Conservation (phyloP, 2,113 vertebrate genomes). For the Eclectus roratus region DNA sequence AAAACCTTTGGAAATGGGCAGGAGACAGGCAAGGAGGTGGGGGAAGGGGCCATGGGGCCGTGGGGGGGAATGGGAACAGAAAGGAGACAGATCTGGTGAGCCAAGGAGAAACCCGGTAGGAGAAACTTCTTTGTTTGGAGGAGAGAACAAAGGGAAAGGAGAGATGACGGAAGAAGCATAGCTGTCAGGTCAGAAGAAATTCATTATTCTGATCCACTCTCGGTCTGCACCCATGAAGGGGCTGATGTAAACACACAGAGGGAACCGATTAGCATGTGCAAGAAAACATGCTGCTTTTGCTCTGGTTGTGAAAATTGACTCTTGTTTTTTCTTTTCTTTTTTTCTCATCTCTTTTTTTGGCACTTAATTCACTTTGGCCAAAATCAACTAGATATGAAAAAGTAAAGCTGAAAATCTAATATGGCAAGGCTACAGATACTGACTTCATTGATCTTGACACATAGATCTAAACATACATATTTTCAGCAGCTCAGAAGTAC, state of each 20-base stretch:
- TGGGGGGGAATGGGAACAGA: neutral
- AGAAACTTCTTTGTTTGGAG: slow-evolving; percentile 2
- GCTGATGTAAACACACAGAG: neutral
- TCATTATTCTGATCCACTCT: neutral
- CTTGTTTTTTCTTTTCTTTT: neutral
- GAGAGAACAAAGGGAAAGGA: slow-evolving; percentile 35
- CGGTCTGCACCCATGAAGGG: neutral
- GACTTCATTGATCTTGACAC: neutral
- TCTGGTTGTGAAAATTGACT: neutral
- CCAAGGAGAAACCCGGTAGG: neutral
- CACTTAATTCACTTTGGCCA: neutral
- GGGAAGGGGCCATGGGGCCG: neutral
- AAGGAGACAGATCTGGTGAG: neutral
- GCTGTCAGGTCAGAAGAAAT: neutral
- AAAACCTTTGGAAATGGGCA: neutral
- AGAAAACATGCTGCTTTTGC: neutral
- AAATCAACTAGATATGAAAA: neutral
- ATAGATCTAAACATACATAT: neutral
- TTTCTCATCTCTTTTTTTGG: neutral
- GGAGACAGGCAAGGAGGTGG: neutral
- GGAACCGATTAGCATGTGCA: neutral
- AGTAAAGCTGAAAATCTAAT: neutral
- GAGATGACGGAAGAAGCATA: neutral
- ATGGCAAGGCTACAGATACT: neutral
- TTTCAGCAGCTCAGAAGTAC: neutral